Conservation (phyloP, 2,797 vertebrate genomes). For the Crocodylus rhombifer region DNA sequence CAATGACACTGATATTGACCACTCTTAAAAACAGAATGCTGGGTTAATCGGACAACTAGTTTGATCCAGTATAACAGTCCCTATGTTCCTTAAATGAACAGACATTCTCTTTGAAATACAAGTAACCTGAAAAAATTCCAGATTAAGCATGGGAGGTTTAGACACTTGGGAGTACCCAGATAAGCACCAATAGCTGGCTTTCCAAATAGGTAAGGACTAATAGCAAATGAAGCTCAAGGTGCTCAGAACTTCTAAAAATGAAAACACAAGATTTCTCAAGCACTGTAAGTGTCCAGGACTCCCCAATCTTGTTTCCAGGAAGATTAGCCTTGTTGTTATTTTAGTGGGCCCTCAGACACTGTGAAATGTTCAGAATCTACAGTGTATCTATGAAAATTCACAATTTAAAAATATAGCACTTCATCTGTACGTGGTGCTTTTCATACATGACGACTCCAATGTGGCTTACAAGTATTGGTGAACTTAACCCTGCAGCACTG, state of each 20-base stretch:
- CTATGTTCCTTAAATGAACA: not conserved
- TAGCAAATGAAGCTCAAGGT: not conserved
- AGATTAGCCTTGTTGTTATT: not conserved
- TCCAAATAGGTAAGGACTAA: not conserved
- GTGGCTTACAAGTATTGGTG: not conserved
- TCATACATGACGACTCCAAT: not conserved
- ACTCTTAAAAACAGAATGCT: not conserved
- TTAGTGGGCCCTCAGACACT: not conserved
- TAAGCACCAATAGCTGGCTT: not conserved
- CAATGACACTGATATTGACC: not conserved
- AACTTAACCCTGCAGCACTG: not conserved
- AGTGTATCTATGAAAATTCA: not conserved
- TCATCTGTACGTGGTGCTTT: not conserved
- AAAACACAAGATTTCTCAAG: not conserved
- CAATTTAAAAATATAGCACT: not conserved
- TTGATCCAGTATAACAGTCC: not conserved
- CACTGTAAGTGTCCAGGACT: not conserved
- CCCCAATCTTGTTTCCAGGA: not conserved
- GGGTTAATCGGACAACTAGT: fast-evolving
- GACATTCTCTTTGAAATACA: not conserved
- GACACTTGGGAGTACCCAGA: not conserved
- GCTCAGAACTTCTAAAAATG: not conserved
- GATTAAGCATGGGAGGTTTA: fast-evolving
- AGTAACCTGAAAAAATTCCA: not conserved
- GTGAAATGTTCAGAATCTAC: not conserved